Evolutionary conservation across 2,797 vertebrate species (phyloP), one percentile per base, ranked within the genome.

Genomic region (Miichthys miiuy): DNA sequence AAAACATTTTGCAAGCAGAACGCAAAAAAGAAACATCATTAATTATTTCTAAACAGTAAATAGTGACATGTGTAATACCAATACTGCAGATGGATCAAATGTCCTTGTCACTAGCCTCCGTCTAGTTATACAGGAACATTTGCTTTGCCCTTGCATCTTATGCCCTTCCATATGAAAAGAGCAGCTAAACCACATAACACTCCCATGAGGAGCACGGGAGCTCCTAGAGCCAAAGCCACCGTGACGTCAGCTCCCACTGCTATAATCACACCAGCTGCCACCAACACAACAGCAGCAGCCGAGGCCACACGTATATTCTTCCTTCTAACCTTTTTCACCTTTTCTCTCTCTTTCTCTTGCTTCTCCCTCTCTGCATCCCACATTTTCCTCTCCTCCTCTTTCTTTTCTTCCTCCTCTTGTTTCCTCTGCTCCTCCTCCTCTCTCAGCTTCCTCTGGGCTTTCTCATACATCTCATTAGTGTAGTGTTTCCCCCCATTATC

Each of bases 401-500:
- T 90, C 86, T 89, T 88, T 61, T 92, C 79, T 16, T 92, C 79
- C 77, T 93, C 93, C 77, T 90, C 84, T 13, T 87, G 85, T 4
- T 64, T 86, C 67, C 20, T 85, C 6, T 16, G 81, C 68, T 92
- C 89, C 83, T 93, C 86, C 80, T 94, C 91, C 58, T 93, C 89
- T 23, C 56, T 78, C 54, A 93, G 83, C 83, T 87, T 93, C n/a
- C 79, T 79, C 85, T 95, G 90, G 54, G 90, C 93, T 44, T 72
- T 89, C 61, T 93, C 89, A 12, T 93, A 94, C 91, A 95, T 91
- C 69, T 94, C 89, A 3, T 88, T 93, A 0, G 94, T 95, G 90
- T 94, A 95, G 81, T 94, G 87, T n/a, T 91, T 92, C 23, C 91
- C 91, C 0, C 89, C 91, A 0, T 95, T 95, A 4, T 92, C 92